Percentiles rank a stretch among this genome's conserved stretches.
Evolutionary conservation across 2,797 vertebrate genomes (phyloP).

Genomic region (Chelonia mydas): DNA sequence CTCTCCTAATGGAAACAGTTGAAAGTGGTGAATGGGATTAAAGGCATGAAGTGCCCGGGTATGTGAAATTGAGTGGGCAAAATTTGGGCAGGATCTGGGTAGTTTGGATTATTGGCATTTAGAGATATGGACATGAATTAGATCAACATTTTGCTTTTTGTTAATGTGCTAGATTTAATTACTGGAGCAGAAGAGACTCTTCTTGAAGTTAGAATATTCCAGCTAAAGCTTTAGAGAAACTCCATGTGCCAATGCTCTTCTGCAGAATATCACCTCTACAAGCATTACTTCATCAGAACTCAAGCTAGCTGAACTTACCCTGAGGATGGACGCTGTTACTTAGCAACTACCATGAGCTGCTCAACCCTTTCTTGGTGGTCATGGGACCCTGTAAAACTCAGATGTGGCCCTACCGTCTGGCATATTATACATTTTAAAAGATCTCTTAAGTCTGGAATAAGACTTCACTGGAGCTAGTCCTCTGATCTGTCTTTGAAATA

Average conservation of each 20-base stretch:
- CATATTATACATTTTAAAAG: slow-evolving; percentile 59
- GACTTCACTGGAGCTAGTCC: slow-evolving; percentile 42
- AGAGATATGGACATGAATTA: slow-evolving; percentile 29
- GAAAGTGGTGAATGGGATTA: not conserved
- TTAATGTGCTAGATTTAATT: slow-evolving; percentile 32
- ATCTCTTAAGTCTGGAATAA: slow-evolving; percentile 71
- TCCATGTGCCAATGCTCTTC: slow-evolving; percentile 45
- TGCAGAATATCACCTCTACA: not conserved
- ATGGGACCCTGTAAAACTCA: slow-evolving; percentile 53
- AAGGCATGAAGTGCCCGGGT: not conserved
- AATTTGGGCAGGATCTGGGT: not conserved
- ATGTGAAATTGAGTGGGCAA: not conserved
- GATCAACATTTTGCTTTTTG: slow-evolving; percentile 36
- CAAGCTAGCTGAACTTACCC: not conserved
- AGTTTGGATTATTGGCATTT: not conserved
- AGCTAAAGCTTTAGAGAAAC: slow-evolving; percentile 62
- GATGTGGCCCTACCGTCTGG: slow-evolving; percentile 58
- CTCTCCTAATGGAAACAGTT: not conserved
- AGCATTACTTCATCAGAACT: slow-evolving; percentile 4
- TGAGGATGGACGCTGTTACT: not conserved
- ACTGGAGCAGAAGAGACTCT: slow-evolving; percentile 28
- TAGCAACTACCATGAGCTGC: not conserved
- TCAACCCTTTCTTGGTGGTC: slow-evolving; percentile 28
- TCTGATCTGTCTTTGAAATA: slow-evolving; percentile 72
- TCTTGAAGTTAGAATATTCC: slow-evolving; percentile 38